Percentiles rank a stretch among this genome's conserved stretches.
These are phyloP conservation scores for Chrysolina haemoptera DNA, from an alignment of 2,888 invertebrate species.

Conservation along the genomic window DNA sequence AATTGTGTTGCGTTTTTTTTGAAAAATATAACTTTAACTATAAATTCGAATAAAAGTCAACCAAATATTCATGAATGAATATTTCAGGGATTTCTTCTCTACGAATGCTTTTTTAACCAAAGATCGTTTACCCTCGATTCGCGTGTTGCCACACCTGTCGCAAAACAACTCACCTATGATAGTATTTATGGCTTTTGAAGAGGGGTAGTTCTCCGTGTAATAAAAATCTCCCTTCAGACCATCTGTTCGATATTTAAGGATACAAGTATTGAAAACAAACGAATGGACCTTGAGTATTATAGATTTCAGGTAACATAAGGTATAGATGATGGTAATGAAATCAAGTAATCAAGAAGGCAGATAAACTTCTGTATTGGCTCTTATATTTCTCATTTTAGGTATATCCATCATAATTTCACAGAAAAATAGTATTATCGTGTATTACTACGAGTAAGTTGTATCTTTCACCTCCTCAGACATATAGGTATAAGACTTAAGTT, in stretches of 20 bases:
- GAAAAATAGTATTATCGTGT: too few relatives aligned
- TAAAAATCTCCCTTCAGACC: slow-evolving; percentile 38
- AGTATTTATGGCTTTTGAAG: slow-evolving; percentile 45
- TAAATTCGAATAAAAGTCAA: too few relatives aligned
- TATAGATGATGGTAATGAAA: neutral
- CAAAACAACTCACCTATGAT: slow-evolving; percentile 47
- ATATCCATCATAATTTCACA: too few relatives aligned
- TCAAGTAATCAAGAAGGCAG: too few relatives aligned
- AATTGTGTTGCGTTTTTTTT: too few relatives aligned
- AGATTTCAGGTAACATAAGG: slow-evolving; percentile 9
- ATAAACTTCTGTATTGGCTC: too few relatives aligned
- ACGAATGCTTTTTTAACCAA: slow-evolving; percentile 8
- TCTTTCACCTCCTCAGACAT: too few relatives aligned
- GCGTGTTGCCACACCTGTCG: slow-evolving; percentile 51
- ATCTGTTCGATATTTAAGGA: slow-evolving; percentile 24
- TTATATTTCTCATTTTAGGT: too few relatives aligned
- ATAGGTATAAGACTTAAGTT: too few relatives aligned
- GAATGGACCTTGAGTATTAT: neutral
- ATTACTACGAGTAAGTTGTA: too few relatives aligned
- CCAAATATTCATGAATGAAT: slow-evolving; percentile 10
- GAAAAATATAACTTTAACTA: too few relatives aligned
- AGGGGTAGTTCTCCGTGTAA: slow-evolving; percentile 42
- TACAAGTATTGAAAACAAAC: slow-evolving; percentile 9
- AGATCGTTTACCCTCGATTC: slow-evolving; percentile 23
- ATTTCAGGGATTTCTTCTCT: slow-evolving; percentile 2